Evolutionary conservation across 2,888 invertebrate genomes (phyloP).

Genomic region (Philopedon plagiatum): DNA sequence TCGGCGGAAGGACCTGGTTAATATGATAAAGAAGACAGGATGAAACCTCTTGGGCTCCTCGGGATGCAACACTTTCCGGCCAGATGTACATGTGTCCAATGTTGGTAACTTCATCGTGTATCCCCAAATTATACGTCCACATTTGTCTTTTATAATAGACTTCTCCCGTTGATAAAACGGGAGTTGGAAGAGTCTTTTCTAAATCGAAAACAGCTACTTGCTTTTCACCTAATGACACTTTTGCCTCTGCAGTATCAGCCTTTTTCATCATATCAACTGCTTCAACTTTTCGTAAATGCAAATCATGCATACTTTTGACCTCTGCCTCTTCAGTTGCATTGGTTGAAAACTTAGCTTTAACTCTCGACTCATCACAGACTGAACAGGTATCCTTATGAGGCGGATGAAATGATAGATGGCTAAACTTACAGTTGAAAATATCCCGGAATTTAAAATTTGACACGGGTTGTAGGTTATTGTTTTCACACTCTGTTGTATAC

Average conservation of each 20-base stretch:
- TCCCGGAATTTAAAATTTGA: background rate
- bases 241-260: background rate
- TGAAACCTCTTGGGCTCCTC: background rate
- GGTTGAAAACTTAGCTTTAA: background rate
- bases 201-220: background rate
- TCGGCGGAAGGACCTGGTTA: background rate
- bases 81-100: background rate
- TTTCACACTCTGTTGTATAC: background rate
- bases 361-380: background rate
- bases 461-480: background rate
- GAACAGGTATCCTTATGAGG: background rate
- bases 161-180: background rate
- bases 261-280: background rate
- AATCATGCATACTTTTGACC: background rate
- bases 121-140: too few relatives aligned
- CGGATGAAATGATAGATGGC: background rate
- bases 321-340: background rate
- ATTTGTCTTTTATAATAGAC: background rate
- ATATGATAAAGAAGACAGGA: background rate
- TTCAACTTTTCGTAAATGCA: background rate
- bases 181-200: slow-evolving; percentile 6
- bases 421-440: background rate
- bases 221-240: background rate
- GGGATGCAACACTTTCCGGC: background rate
- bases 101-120: slow-evolving; percentile 8